Conservation (phyloP, 1,140 invertebrate species). For the Meloidogyne floridensis region DNA sequence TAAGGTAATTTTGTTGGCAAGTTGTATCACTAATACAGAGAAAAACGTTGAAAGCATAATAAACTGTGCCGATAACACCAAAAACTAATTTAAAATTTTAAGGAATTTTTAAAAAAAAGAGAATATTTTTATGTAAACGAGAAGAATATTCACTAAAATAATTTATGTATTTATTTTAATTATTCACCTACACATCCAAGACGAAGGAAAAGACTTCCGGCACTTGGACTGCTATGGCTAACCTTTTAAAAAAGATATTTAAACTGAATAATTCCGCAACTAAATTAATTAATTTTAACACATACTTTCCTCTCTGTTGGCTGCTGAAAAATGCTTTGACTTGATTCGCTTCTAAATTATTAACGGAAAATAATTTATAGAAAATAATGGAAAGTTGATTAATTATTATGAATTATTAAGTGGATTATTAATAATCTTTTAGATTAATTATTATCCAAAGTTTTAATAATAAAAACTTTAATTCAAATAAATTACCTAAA, state of each 20-base stretch:
- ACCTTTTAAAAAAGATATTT: constrained; percentile 84
- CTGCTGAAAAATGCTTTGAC: constrained; percentile 24
- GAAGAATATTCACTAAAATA: neutral
- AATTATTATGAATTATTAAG: too few relatives aligned
- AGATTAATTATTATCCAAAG: constrained; percentile 12
- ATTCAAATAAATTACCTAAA: constrained; percentile 7
- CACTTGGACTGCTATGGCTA: constrained; percentile 85
- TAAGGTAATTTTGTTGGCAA: constrained; percentile 44
- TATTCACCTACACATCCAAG: constrained; percentile 87
- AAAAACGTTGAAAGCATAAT: constrained; percentile 86
- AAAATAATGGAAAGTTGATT: too few relatives aligned
- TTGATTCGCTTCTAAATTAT: constrained; percentile 16
- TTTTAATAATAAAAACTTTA: constrained; percentile 8
- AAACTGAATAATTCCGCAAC: too few relatives aligned
- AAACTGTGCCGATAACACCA: constrained; percentile 93
- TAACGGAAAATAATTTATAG: too few relatives aligned
- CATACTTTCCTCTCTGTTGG: neutral
- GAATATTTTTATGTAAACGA: neutral
- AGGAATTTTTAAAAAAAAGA: neutral
- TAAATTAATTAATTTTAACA: constrained; percentile 65
- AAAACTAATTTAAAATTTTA: constrained; percentile 75
- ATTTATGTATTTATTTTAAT: neutral
- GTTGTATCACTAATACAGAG: constrained; percentile 68
- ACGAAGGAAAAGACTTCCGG: constrained; percentile 91
- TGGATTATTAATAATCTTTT: neutral